Evolutionary conservation across 23 tunicate species (phyloP).

Genomic region (Trididemnum nubilum): DNA sequence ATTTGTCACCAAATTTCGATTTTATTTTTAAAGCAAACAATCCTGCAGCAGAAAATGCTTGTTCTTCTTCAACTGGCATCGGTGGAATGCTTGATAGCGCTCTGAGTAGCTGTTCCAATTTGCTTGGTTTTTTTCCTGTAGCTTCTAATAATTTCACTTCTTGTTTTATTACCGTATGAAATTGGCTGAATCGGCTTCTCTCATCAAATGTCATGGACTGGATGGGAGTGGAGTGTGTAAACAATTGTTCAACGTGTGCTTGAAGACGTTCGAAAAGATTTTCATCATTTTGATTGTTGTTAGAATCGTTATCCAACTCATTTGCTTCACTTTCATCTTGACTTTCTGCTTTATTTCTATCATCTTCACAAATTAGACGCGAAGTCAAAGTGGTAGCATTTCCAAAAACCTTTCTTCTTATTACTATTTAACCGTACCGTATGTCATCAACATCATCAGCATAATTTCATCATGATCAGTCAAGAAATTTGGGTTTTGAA

Average conservation of each 20-base stretch:
- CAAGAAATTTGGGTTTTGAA: slow-evolving; percentile 26
- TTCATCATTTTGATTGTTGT: too few species aligned
- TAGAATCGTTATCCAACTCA: slow-evolving; percentile 25
- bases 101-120: too few species aligned
- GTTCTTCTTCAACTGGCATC: slow-evolving; percentile 36
- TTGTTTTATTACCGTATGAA: neutral
- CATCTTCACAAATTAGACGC: neutral
- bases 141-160: too few species aligned
- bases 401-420: neutral
- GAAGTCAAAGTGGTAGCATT: slow-evolving; percentile 5
- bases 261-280: slow-evolving; percentile 11
- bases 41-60: slow-evolving; percentile 27
- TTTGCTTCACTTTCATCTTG: too few species aligned
- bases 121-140: too few species aligned
- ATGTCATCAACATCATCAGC: neutral
- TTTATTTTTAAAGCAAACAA: slow-evolving; percentile 10
- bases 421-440: slow-evolving; percentile 7
- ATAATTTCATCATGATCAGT: neutral
- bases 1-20: slow-evolving; percentile 10
- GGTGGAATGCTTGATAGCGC: too few species aligned
- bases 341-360: slow-evolving; percentile 10
- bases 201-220: slow-evolving; percentile 2
- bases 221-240: slow-evolving; percentile 7
- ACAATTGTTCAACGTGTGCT: slow-evolving; percentile 2
- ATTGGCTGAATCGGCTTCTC: neutral